Evolutionary conservation across 2,888 invertebrate genomes (phyloP), one percentile per base, ranked within the genome.

Genomic region (Leptothorax acervorum): DNA sequence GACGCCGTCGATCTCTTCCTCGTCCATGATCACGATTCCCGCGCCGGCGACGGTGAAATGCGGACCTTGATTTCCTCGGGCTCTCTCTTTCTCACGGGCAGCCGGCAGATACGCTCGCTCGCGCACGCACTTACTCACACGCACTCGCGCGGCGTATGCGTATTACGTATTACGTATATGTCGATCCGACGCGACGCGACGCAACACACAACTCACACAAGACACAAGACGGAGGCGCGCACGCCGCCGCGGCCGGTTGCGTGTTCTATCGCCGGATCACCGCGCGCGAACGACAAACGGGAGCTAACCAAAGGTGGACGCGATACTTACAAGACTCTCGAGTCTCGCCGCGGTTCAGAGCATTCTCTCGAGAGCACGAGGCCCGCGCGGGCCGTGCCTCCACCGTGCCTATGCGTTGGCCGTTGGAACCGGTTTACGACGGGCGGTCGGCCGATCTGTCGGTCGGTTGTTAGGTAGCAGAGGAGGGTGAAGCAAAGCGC

Each of bases 1-100:
- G 89, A 97, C 96, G 71, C 94, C 95, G 95, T 97, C 97, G 94
- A 96, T 95, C 92, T 97, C 97, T 93, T 97, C 97, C 94, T 97
- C 97, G 95, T 97, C 97, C 96, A 97, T 96, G 93, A 95, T 95
- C 23, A 23, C 23, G 23, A 23, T 23, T 23, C 76, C 92, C 88
- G 66, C 66, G 63, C 78, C 83, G 76, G 76, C 74, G 78, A 65
- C 74, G 70, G 39, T 11, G 39, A 35, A 65, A 57, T 48, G 79
- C 60, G 35, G 66, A 68, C 68, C 60, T 73, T 66, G 78, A 86
- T 87, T 79, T 78, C 70, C 75, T 73, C 42, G 62, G 53, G 62
- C 66, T 53, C 53, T 82, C 68, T 74, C 78, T 55, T 66, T 51
- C 66, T 39, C 57, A 57, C 48, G 48, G 28, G 62, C 6, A 42